Evolutionary conservation across 35 echinoderm and acorn worm species (phyloP).

Genomic region (Ophioderma brevispina): DNA sequence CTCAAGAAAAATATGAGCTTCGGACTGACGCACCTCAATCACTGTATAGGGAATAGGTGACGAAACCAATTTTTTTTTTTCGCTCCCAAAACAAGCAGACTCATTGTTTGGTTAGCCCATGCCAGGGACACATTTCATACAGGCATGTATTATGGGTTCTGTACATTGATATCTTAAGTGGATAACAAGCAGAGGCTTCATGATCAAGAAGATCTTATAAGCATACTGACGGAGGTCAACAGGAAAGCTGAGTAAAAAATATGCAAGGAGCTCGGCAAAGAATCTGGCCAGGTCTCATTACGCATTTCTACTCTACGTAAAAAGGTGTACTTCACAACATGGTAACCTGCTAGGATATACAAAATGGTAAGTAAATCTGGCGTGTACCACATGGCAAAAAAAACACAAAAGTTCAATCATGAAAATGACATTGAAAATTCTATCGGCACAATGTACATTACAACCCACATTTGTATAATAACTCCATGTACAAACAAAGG

Average conservation of each 20-base stretch:
- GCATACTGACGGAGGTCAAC: background rate
- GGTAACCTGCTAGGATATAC: too few species aligned
- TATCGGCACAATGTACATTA: too few species aligned
- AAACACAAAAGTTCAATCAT: too few species aligned
- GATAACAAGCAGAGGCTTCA: background rate
- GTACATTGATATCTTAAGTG: constrained; percentile 36
- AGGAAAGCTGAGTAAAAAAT: background rate
- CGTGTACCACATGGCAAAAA: too few species aligned
- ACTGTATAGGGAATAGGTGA: constrained; percentile 1
- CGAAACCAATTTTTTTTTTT: too few species aligned
- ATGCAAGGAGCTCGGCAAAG: background rate
- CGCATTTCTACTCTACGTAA: background rate
- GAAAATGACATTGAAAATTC: too few species aligned
- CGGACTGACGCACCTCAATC: too few species aligned
- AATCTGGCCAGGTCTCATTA: background rate
- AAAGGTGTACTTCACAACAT: background rate
- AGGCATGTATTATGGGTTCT: background rate
- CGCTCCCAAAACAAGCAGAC: constrained; percentile 52
- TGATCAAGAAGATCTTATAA: background rate
- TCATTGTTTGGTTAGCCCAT: constrained; percentile 45
- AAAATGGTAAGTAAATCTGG: too few species aligned
- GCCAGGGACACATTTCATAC: constrained; percentile 43
- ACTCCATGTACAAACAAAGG: too few species aligned
- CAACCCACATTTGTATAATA: too few species aligned
- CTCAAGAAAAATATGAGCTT: too few species aligned